A percentile compares a stretch with the other conserved stretches of the same genome.
These are phyloP conservation scores for Hanleya hanleyi DNA, from an alignment of 2,888 invertebrate genomes.

Conservation along the genomic window DNA sequence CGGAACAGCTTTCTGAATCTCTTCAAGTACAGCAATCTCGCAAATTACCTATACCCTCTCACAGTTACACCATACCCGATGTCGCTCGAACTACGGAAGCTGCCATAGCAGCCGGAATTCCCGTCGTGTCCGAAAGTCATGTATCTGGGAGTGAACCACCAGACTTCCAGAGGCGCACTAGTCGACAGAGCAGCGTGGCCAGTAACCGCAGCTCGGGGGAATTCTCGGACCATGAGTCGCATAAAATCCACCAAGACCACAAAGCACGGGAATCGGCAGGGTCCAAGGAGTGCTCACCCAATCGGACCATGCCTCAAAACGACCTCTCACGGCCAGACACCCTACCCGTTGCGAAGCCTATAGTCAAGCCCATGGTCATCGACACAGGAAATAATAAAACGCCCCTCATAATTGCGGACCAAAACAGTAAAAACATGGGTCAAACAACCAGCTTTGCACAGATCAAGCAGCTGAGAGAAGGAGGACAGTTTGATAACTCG, in stretches of 20 bases:
- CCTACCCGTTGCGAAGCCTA: neutral
- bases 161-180: constrained; percentile 26
- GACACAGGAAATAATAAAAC: too few species aligned
- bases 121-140: constrained; percentile 59
- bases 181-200: constrained; percentile 60
- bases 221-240: constrained; percentile 68
- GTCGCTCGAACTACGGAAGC: constrained; percentile 52
- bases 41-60: constrained; percentile 10
- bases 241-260: constrained; percentile 68
- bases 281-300: constrained; percentile 8
- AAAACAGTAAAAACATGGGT: constrained; percentile 6
- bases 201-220: constrained; percentile 66
- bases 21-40: neutral
- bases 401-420: neutral
- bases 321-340: neutral
- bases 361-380: too few species aligned
- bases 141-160: neutral
- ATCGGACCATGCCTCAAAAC: neutral
- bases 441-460: constrained; percentile 83
- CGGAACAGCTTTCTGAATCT: constrained; percentile 22
- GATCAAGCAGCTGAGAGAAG: constrained; percentile 77
- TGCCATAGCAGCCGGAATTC: constrained; percentile 67
- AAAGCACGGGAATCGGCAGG: constrained; percentile 52
- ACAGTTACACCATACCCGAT: constrained; percentile 61
- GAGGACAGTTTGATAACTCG: constrained; percentile 60